These are phyloP conservation scores for Leptocoma aspasia DNA, from an alignment of 2,113 vertebrate genomes.

Conservation along the genomic window DNA sequence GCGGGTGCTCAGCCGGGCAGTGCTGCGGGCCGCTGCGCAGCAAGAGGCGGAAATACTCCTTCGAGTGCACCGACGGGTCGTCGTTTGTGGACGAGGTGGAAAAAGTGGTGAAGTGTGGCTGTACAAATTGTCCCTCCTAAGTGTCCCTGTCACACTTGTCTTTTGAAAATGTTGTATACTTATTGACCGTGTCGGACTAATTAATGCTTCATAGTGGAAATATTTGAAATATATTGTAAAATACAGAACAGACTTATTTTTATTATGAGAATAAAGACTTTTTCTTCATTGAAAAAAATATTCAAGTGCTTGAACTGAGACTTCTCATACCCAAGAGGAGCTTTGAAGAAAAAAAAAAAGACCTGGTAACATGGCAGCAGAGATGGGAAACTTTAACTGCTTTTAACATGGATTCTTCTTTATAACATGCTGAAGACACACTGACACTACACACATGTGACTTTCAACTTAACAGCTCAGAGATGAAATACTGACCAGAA, in stretches of 20 bases:
- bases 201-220: slow-evolving; percentile 92
- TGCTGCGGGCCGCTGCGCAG: slow-evolving; percentile 92
- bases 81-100: slow-evolving; percentile 97
- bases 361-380: slow-evolving; percentile 36
- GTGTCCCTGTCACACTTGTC: slow-evolving; percentile 31
- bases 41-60: slow-evolving; percentile 98
- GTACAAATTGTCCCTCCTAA: slow-evolving; percentile 89
- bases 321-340: slow-evolving; percentile 68
- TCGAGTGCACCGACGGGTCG: slow-evolving; percentile 96
- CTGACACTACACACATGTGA: slow-evolving; percentile 37
- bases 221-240: slow-evolving; percentile 99
- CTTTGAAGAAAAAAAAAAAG: slow-evolving; percentile 45
- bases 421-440: slow-evolving; percentile 50
- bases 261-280: slow-evolving; percentile 95
- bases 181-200: slow-evolving; percentile 86
- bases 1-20: slow-evolving; percentile 82
- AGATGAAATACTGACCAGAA: neutral
- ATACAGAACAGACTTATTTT: slow-evolving; percentile 99
- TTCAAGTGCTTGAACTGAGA: slow-evolving; percentile 72
- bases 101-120: slow-evolving; percentile 97
- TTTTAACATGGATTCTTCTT: slow-evolving; percentile 45
- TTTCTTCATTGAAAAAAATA: slow-evolving; percentile 75
- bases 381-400: slow-evolving; percentile 37
- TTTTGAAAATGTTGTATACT: slow-evolving; percentile 67
- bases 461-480: neutral